phyloP scores from a whole-genome alignment of 2,888 invertebrate genomes.

The Drosophila incognita region DNA sequence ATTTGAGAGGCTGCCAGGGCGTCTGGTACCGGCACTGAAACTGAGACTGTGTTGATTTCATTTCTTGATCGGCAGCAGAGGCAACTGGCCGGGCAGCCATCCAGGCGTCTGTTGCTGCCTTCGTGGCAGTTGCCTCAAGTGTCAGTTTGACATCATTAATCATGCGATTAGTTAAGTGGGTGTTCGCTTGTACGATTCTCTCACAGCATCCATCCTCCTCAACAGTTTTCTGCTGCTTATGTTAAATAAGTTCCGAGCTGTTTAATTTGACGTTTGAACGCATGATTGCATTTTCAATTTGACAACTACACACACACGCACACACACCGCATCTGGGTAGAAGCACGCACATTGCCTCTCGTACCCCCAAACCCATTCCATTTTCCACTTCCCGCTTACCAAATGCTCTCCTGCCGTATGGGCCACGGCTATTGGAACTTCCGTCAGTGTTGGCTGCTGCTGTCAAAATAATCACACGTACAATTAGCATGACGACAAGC shows the following conservation, averaged over 20 bases:
- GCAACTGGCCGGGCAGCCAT: conserved; percentile 50
- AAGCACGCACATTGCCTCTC: conserved; percentile 43
- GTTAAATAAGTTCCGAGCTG: conserved; percentile 80
- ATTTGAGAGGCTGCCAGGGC: conserved; percentile 13
- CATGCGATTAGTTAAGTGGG: conserved; percentile 84
- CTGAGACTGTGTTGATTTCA: conserved; percentile 27
- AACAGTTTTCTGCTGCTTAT: conserved; percentile 48
- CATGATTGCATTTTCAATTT: conserved; percentile 82
- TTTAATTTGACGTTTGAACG: conserved; percentile 82
- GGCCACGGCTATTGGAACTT: conserved; percentile 46
- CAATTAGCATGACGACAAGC: conserved; percentile 81
- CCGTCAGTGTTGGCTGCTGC: conserved; percentile 40
- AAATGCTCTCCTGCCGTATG: conserved; percentile 31
- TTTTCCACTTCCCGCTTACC: not conserved
- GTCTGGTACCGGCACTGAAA: conserved; percentile 16
- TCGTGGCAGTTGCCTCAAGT: conserved; percentile 58
- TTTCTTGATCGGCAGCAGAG: conserved; percentile 29
- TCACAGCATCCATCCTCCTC: conserved; percentile 24
- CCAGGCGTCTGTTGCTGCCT: conserved; percentile 45
- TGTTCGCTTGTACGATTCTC: conserved; percentile 62
- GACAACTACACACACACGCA: conserved; percentile 52
- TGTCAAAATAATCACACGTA: conserved; percentile 83
- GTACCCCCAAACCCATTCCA: not conserved
- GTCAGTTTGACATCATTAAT: conserved; percentile 83
- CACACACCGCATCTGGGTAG: not conserved